Evolutionary conservation across 2,888 invertebrate genomes (phyloP).

Genomic region (Clepsis dumicolana): DNA sequence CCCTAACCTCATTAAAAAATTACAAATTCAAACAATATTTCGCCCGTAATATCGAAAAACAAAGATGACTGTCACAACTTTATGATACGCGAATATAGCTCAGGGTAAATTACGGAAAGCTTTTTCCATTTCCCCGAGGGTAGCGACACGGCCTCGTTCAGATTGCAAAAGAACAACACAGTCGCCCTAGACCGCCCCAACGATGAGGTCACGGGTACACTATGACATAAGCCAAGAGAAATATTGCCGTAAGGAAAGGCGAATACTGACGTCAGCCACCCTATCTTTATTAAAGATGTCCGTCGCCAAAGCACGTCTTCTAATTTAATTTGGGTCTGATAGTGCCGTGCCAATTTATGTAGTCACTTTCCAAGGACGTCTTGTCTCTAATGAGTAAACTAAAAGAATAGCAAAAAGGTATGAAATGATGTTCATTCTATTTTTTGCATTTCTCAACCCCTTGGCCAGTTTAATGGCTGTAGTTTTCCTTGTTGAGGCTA

Average conservation of each 20-base stretch:
- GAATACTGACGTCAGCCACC: conserved; percentile 35
- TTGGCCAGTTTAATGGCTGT: conserved; percentile 22
- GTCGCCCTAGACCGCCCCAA: conserved; percentile 60
- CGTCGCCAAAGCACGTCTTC: not conserved
- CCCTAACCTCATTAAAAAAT: conserved; percentile 16
- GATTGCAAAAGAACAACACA: conserved; percentile 62
- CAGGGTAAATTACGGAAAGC: conserved; percentile 67
- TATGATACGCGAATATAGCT: conserved; percentile 57
- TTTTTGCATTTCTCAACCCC: not conserved
- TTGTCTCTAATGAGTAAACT: not conserved
- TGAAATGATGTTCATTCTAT: not conserved
- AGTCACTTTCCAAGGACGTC: not conserved
- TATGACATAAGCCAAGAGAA: conserved; percentile 50
- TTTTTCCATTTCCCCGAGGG: conserved; percentile 62
- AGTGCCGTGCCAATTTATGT: too few species aligned
- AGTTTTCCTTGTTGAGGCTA: conserved; percentile 64
- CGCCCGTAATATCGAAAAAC: conserved; percentile 47
- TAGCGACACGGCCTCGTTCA: conserved; percentile 69
- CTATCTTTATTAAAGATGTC: not conserved
- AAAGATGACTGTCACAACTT: conserved; percentile 57
- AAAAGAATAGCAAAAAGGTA: not conserved
- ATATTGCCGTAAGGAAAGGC: conserved; percentile 43
- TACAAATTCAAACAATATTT: conserved; percentile 11
- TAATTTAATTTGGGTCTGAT: not conserved
- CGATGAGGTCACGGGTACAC: conserved; percentile 61